These are phyloP conservation scores for Geopemphigus sp. DNA, from an alignment of 1,140 invertebrate genomes.

Conservation along the genomic window DNA sequence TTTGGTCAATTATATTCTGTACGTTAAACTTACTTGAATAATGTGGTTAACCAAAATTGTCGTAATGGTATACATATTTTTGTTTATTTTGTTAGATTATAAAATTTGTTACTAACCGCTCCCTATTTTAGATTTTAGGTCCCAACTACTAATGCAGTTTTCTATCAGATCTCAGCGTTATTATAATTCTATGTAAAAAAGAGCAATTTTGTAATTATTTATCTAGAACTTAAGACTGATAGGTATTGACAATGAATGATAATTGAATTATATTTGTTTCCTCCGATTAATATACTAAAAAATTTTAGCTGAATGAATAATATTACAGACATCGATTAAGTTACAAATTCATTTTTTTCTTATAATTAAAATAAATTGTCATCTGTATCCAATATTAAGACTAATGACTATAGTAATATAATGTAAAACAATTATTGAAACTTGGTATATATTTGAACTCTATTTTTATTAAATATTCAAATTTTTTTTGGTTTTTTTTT, in stretches of 20 bases:
- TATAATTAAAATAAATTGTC: not conserved
- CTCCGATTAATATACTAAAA: not conserved
- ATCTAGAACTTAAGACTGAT: constrained; percentile 48
- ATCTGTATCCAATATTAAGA: constrained; percentile 7
- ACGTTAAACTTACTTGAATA: not conserved
- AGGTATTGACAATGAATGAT: constrained; percentile 12
- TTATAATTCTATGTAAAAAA: constrained; percentile 25
- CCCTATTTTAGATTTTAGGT: constrained; percentile 46
- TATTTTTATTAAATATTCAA: constrained; percentile 19
- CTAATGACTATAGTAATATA: not conserved
- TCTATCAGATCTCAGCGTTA: constrained; percentile 48
- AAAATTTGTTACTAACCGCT: constrained; percentile 31
- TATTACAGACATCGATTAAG: not conserved
- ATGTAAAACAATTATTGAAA: not conserved
- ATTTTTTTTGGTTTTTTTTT: constrained; percentile 1
- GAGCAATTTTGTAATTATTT: constrained; percentile 39
- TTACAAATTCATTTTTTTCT: not conserved
- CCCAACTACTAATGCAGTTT: constrained; percentile 46
- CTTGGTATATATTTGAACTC: not conserved
- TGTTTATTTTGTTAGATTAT: constrained; percentile 5
- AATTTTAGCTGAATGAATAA: not conserved
- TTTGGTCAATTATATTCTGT: constrained; percentile 30
- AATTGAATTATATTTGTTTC: not conserved
- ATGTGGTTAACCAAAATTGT: too few relatives aligned
- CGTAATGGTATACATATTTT: not conserved